Conservation (phyloP, 2,888 invertebrate genomes). For the Lithophane leautieri region DNA sequence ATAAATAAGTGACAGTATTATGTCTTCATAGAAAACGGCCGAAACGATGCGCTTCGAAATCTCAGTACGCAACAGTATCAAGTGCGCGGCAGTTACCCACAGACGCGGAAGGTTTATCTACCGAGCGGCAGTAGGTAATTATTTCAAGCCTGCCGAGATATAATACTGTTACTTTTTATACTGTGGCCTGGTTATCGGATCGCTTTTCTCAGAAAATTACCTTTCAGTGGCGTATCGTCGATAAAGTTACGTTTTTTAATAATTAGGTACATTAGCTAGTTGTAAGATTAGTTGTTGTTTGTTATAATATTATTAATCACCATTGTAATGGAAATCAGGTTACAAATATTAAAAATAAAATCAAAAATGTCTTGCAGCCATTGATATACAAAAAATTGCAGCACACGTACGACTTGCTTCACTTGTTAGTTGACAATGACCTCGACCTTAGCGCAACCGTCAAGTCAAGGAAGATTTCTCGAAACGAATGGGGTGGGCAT, state of each 20-base stretch:
- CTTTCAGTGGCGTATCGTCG: neutral
- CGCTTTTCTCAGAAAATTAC: constrained; percentile 10
- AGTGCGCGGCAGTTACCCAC: too few relatives aligned
- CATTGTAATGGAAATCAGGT: neutral
- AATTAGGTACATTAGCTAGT: too few relatives aligned
- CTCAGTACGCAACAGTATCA: too few relatives aligned
- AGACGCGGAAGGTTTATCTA: too few relatives aligned
- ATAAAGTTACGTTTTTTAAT: neutral
- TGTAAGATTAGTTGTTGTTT: neutral
- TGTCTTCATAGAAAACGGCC: too few relatives aligned
- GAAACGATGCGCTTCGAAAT: too few relatives aligned
- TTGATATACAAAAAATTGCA: too few relatives aligned
- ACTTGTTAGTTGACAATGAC: neutral
- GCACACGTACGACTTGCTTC: too few relatives aligned
- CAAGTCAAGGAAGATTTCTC: neutral
- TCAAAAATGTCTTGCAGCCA: neutral
- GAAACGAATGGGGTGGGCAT: neutral
- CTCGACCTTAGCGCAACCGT: neutral
- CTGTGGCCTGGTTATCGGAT: neutral
- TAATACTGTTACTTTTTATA: too few relatives aligned
- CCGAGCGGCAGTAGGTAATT: too few relatives aligned
- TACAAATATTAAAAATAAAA: neutral
- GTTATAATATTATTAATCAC: neutral
- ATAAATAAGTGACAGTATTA: too few relatives aligned
- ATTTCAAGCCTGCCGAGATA: too few relatives aligned